Percentiles rank a stretch among this genome's conserved stretches.
Evolutionary conservation across 2,113 vertebrate species (phyloP).

Genomic region (Chaetorhynchus papuensis): DNA sequence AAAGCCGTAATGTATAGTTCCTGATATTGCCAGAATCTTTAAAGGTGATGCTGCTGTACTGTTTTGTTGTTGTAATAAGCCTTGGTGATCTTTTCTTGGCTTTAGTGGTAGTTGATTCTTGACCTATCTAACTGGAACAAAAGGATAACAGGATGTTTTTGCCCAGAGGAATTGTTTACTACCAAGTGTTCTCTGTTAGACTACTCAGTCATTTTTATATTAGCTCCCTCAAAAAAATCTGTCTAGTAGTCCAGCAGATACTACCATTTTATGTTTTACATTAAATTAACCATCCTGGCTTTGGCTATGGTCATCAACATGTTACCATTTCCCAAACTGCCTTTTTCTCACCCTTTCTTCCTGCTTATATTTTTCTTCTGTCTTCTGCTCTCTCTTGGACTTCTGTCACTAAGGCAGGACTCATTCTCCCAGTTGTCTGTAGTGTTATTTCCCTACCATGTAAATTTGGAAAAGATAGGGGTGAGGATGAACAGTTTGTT

Average conservation of each 20-base stretch:
- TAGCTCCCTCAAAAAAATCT: background rate
- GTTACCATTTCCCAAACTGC: background rate
- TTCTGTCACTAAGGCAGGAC: background rate
- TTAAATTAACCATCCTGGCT: background rate
- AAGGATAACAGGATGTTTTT: slow-evolving; percentile 56
- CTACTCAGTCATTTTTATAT: background rate
- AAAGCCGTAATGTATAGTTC: background rate
- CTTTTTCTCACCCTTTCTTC: background rate
- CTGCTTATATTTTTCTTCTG: background rate
- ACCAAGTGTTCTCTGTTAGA: background rate
- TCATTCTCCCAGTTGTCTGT: background rate
- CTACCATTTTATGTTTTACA: background rate
- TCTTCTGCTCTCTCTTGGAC: background rate
- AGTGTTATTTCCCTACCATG: background rate
- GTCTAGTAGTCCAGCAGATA: background rate
- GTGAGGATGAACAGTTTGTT: background rate
- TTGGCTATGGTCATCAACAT: background rate
- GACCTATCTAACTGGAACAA: slow-evolving; percentile 5
- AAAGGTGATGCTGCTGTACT: background rate
- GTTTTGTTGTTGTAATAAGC: background rate
- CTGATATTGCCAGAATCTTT: background rate
- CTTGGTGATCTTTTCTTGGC: background rate
- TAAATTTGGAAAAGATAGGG: background rate
- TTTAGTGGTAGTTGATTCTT: slow-evolving; percentile 4
- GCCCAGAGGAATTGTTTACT: slow-evolving; percentile 12